Evolutionary conservation across 1,140 invertebrate species (phyloP).

Genomic region (Lordiphosa collinella): DNA sequence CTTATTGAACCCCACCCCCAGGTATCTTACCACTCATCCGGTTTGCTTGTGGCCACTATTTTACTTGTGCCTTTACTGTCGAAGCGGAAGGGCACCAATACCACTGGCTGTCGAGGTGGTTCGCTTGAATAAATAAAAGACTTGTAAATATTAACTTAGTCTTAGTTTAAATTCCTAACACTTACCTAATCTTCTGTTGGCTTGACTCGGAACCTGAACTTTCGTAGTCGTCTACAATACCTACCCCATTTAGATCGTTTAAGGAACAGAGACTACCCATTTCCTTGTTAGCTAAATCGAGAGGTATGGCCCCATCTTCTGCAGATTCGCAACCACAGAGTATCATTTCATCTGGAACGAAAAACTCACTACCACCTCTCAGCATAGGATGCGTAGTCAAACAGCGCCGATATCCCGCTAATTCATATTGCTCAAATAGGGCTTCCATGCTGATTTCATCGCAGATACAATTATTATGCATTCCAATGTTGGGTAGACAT

Average conservation of each 20-base stretch:
- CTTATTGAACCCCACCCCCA: not conserved
- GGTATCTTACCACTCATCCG: conserved; percentile 24
- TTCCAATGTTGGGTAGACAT: not conserved
- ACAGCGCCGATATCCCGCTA: not conserved
- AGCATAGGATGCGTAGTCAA: not conserved
- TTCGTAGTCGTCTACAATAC: not conserved
- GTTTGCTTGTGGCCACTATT: conserved; percentile 4
- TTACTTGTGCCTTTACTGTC: not conserved
- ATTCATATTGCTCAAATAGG: conserved; percentile 5
- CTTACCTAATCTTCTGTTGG: not conserved
- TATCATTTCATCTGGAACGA: not conserved
- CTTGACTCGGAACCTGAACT: not conserved
- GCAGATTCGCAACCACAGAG: too few relatives aligned
- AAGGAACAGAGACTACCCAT: not conserved
- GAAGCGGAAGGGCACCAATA: conserved; percentile 9
- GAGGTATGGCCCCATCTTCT: too few relatives aligned
- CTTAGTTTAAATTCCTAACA: not conserved
- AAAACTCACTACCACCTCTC: not conserved
- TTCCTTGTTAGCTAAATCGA: not conserved
- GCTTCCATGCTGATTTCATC: not conserved
- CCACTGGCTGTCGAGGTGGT: not conserved
- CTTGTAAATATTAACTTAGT: not conserved
- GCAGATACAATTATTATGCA: not conserved
- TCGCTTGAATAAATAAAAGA: not conserved
- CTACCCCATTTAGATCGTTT: not conserved